Evolutionary conservation across 2,888 invertebrate species (phyloP), one percentile per base, ranked within the genome.

Genomic region (Cheilosia variabilis): DNA sequence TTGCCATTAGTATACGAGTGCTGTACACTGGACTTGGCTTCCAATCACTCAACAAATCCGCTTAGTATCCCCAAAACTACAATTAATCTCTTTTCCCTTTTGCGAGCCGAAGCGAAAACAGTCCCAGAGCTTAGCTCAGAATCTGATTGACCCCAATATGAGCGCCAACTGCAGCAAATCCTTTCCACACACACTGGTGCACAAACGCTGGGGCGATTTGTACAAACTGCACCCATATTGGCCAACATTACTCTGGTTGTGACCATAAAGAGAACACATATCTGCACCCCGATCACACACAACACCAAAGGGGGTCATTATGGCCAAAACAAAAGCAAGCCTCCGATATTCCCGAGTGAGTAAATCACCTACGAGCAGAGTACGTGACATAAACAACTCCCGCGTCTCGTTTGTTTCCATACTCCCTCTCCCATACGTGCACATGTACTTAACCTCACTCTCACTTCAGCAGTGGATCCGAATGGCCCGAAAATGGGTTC

Each of bases 361-460:
- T 86, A 86, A 86, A 81, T 86, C 86, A 86, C 86, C 80, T 68
- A 77, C 52, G 52, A 81, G 81, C 66, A 76, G 69, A 77, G 66
- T 86, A 86, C 86, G 86, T 86, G 86, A 86, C 81, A 86, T 86
- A 81, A 86, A 81, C 86, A 81, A 86, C 86, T 86, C 72, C 80
- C 62, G 66, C 86, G 53, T 62, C 47, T 69, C 27, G 27, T 27
- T 27, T 55, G 75, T 63, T 73, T 50, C 41, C 27, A 27, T 27
- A n/a, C 53, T 66, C 47, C 24, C 52, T 10, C 53, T 66, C 47
- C 24, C 52, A 31, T 76, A 86, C 86, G 81, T 86, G 86, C 80
- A 52, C 86, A 60, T 77, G 80, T 68, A 86, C 76, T 86, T 86
- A 86, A 81, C 86, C 86, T 86, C 72, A 86, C 76, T 81, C 76